Base-by-base conservation (phyloP, 2,797 vertebrate species). In the Lagothrix lagotricha region DNA sequence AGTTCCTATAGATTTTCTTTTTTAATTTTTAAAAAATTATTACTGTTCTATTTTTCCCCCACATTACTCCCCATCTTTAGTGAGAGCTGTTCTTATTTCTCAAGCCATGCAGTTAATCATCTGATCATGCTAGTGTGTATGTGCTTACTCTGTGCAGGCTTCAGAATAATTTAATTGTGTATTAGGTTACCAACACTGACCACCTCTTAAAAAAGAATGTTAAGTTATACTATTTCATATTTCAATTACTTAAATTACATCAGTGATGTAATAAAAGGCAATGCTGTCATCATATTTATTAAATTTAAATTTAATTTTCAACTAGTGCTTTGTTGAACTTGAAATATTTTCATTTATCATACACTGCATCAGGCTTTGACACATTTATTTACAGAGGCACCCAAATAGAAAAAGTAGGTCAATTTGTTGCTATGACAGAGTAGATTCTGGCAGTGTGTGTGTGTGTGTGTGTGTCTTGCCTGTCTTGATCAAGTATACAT, bases 251-350 rank as follows among this genome's bases (percentile, higher is more conserved):
- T 90, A 58, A 84, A 54, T 95, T 70, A 17, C 81, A 57, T 58
- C 14, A 28, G 7, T 88, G 76, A 41, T 58, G 7, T 89, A 57
- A 91, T 87, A 58, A 93, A 92, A 82, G 24, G 11, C 33, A 86
- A 0, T 36, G 7, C 54, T 88, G 57, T 84, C 88, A 81, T 67
- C 50, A 0, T 84, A 41, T 89, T 92, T 82, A 67, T 94, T 76
- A 90, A 48, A 26, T 80, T 94, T 84, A 88, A 93, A 73, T 80
- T 88, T 86, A 50, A 94, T 93, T 94, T 96, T 90, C 92, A 97
- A 73, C 30, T 90, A 33, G 72, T 58, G 46, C 81, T 94, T 89
- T 92, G 76, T 89, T 83, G 52, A 93, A 90, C 75, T 44, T 73
- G 70, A 92, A 90, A 57, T 85, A 80, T 92, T 93, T 88, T 96